A percentile compares a stretch with the other conserved stretches of the same genome.
These are phyloP conservation scores for Amphilophus citrinellus DNA, from an alignment of 2,113 vertebrate species.

Conservation along the genomic window DNA sequence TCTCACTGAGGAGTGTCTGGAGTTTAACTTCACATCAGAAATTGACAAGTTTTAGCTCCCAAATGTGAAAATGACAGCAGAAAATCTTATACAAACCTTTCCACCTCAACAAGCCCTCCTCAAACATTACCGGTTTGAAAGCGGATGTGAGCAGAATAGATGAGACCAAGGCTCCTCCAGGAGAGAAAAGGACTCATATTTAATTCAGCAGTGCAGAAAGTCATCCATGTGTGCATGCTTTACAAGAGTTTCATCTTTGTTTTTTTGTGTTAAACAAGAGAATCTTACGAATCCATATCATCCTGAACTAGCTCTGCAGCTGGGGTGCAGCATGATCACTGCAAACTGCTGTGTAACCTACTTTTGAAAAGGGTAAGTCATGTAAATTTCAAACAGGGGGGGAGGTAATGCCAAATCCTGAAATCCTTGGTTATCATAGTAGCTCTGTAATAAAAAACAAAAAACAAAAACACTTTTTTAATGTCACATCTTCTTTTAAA, in stretches of 20 bases:
- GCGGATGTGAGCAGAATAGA: slow-evolving; percentile 37
- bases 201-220: slow-evolving; percentile 58
- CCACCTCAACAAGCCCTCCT: slow-evolving; percentile 31
- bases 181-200: slow-evolving; percentile 45
- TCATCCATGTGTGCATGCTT: slow-evolving; percentile 46
- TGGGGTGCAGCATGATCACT: not conserved
- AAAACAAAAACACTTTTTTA: not conserved
- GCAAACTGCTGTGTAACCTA: not conserved
- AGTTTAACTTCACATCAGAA: slow-evolving; percentile 46
- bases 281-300: slow-evolving; percentile 23
- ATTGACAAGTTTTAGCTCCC: slow-evolving; percentile 30
- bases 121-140: slow-evolving; percentile 54
- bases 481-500: not conserved
- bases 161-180: slow-evolving; percentile 25
- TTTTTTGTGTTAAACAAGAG: slow-evolving; percentile 47
- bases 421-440: not conserved
- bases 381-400: slow-evolving; percentile 21
- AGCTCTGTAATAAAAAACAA: not conserved
- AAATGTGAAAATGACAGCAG: slow-evolving; percentile 49
- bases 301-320: not conserved
- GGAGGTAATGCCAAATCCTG: not conserved
- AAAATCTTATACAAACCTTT: slow-evolving; percentile 20
- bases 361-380: slow-evolving; percentile 17
- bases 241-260: slow-evolving; percentile 59
- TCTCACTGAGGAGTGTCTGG: not conserved